A percentile compares a stretch with the other conserved stretches of the same genome.
Evolutionary conservation across 2,797 vertebrate genomes (phyloP).

Genomic region (Crocodylus rhombifer): DNA sequence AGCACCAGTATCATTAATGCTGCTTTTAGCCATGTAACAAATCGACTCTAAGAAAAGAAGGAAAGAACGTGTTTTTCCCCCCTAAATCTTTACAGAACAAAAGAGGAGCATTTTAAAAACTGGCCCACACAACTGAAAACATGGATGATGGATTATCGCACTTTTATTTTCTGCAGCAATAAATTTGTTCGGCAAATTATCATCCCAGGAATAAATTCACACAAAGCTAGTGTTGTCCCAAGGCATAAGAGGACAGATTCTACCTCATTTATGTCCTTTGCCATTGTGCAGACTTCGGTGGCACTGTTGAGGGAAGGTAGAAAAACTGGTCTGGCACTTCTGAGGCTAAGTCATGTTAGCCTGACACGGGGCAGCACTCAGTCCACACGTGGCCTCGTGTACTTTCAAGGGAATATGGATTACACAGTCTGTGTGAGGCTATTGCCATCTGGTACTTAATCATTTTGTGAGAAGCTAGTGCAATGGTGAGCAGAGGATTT

Average conservation of each 20-base stretch:
- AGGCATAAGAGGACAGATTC: background rate
- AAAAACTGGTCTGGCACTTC: too few species aligned
- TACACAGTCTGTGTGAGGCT: rapidly evolving
- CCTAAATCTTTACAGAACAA: background rate
- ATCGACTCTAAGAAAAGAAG: constrained; percentile 30
- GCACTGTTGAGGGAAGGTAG: background rate
- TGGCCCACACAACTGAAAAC: background rate
- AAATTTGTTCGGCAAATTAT: background rate
- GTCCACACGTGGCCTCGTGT: rapidly evolving
- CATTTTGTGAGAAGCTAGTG: background rate
- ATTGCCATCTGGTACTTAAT: too few species aligned
- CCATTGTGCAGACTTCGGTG: background rate
- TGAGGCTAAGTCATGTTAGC: too few species aligned
- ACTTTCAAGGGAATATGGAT: background rate
- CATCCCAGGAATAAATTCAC: background rate
- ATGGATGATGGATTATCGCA: background rate
- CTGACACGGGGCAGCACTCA: background rate
- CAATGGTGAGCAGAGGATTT: rapidly evolving
- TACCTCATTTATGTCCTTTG: background rate
- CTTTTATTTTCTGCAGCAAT: background rate
- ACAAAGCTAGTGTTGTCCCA: background rate
- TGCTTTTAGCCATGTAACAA: constrained; percentile 25
- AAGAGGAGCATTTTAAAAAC: background rate
- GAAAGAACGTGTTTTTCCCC: background rate
- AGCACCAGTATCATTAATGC: background rate